Base-by-base conservation (phyloP, 2,888 invertebrate species). In the Hetaerina titia region DNA sequence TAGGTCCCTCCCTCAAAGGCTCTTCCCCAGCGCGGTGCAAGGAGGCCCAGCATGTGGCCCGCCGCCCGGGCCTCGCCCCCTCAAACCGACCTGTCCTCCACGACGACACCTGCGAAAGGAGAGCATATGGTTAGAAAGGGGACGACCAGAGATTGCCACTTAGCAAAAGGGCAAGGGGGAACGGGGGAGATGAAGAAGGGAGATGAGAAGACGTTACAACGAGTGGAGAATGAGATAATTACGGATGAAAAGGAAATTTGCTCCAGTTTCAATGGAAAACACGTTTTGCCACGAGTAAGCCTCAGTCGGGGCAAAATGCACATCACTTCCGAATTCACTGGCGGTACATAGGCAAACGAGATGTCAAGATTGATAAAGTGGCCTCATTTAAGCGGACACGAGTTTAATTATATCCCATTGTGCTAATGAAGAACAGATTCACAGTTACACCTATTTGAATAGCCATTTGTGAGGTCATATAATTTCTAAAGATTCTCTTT, bases 41-140 rank as follows among this genome's bases (percentile, higher is more conserved):
- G 92, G 56, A 64, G 92, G 92, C 92, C 92, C 92, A 92, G 92
- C 92, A 92, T 92, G 92, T 69, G 92, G 92, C 92, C 92, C 92
- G 69, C 92, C 69, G 92, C 60, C 69, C 92, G 92, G 92, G 92
- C 92, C 92, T 69, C 92, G 92, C 63, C 92, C 92, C 92, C 92
- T 69, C 92, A 56, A 74, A 56, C 69, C 92, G 92, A 92, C 92
- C 31, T 45, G 92, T 60, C 69, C 92, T 92, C 92, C 69, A 15
- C 92, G 81, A 81, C 69, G 92, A 56, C 92, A 92, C 92, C 92
- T 92, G 92, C 69, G 69, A 92, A 92, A 22, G 45, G 31, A 45
- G 69, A 56, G 11, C 56, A 57, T 45, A 64, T 22, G 56, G 92
- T 74, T 60, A 92, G 64, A 56, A 56, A 15, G 92, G 74, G n/a